These are phyloP conservation scores for Plecturocebus donacophilus DNA, from an alignment of 2,113 vertebrate genomes.

Conservation along the genomic window DNA sequence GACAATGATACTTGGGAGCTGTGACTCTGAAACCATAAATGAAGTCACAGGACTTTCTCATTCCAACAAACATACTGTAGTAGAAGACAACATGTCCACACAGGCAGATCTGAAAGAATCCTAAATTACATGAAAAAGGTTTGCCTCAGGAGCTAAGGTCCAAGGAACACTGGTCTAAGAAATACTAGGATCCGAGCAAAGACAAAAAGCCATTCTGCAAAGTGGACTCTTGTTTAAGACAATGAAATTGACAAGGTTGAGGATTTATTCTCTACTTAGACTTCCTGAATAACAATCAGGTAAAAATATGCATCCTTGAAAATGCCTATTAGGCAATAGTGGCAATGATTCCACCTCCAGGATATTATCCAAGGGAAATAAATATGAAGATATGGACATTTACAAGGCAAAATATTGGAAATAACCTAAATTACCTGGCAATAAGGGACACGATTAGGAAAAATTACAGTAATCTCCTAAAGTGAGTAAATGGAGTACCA, in stretches of 20 bases:
- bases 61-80: fast-evolving
- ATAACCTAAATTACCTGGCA: neutral
- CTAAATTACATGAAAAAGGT: neutral
- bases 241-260: neutral
- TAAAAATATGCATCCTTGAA: neutral
- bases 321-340: neutral
- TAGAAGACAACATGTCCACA: neutral
- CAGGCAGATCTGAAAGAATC: neutral
- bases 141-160: no score
- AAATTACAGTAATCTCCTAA: neutral
- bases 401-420: neutral
- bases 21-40: neutral
- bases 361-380: constrained; percentile 17
- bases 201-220: neutral
- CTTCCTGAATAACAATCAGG: constrained; percentile 16
- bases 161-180: neutral
- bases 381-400: neutral
- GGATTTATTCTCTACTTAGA: constrained; percentile 3
- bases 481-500: neutral
- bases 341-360: neutral
- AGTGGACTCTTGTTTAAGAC: neutral
- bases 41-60: neutral
- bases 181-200: neutral
- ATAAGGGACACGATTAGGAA: no score
- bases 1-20: neutral